phyloP scores from a whole-genome alignment of 2,888 invertebrate genomes.

The Trachelus tabidus region DNA sequence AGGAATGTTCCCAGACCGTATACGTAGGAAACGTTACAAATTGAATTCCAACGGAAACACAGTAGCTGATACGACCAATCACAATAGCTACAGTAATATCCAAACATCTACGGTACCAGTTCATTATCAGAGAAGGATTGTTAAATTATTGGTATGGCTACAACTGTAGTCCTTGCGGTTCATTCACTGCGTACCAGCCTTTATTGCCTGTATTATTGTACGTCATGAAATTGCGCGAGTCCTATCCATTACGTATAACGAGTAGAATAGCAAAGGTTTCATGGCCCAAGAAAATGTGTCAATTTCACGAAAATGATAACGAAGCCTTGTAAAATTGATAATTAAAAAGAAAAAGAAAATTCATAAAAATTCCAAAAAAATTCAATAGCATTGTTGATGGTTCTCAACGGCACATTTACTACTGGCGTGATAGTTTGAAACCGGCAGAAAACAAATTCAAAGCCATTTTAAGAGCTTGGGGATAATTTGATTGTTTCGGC shows the following conservation, averaged over 20 bases:
- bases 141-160: conserved; percentile 40
- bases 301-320: background rate
- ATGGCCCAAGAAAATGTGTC: background rate
- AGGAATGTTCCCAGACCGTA: conserved; percentile 33
- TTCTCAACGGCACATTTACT: background rate
- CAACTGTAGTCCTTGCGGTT: conserved; percentile 37
- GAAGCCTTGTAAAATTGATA: background rate
- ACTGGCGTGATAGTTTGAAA: background rate
- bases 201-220: conserved; percentile 1
- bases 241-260: background rate
- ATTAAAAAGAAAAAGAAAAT: background rate
- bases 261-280: background rate
- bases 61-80: conserved; percentile 47
- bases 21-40: conserved; percentile 42
- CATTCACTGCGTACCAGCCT: conserved; percentile 32
- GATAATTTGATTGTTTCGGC: background rate
- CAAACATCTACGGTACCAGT: conserved; percentile 15
- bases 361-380: background rate
- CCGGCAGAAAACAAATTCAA: background rate
- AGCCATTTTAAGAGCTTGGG: background rate
- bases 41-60: conserved; percentile 49
- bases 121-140: conserved; percentile 34
- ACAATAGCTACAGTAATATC: conserved; percentile 19
- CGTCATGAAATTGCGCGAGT: conserved; percentile 13
- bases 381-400: background rate